Evolutionary conservation across 2,888 invertebrate genomes (phyloP).

Genomic region (Agrotis segetum): DNA sequence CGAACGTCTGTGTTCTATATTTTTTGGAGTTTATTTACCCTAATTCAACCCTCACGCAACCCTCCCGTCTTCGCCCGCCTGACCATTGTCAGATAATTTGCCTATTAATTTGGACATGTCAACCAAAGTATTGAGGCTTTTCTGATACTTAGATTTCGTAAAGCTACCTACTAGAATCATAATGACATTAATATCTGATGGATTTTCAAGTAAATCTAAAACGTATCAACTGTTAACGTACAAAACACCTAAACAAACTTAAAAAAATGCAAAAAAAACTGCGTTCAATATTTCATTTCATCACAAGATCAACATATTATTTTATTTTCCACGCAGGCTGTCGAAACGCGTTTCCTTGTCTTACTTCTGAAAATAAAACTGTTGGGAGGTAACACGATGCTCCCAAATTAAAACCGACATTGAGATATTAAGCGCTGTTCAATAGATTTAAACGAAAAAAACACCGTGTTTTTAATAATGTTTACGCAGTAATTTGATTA

Average conservation of each 20-base stretch:
- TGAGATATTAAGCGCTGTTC: conserved; percentile 89
- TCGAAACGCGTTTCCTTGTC: conserved; percentile 84
- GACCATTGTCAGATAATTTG: conserved; percentile 71
- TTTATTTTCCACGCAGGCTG: conserved; percentile 75
- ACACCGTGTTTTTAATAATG: conserved; percentile 69
- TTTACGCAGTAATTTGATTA: conserved; percentile 74
- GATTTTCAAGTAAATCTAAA: not conserved
- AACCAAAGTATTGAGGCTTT: conserved; percentile 43
- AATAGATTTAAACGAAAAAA: conserved; percentile 68
- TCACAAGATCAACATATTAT: conserved; percentile 70
- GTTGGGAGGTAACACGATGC: conserved; percentile 88
- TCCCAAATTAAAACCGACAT: conserved; percentile 89
- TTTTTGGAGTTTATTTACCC: conserved; percentile 67
- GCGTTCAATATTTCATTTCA: conserved; percentile 67
- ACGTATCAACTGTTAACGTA: too few relatives aligned
- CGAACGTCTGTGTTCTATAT: conserved; percentile 42
- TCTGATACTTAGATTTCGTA: conserved; percentile 2
- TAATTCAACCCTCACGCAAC: conserved; percentile 48
- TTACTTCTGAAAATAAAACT: conserved; percentile 86
- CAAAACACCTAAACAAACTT: not conserved
- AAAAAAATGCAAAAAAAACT: conserved; percentile 9
- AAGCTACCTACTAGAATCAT: not conserved
- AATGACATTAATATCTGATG: not conserved
- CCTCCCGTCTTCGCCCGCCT: conserved; percentile 64
- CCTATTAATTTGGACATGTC: conserved; percentile 64